phyloP scores from a whole-genome alignment of 35 echinoderm and acorn worm species.

The Eucidaris tribuloides region DNA sequence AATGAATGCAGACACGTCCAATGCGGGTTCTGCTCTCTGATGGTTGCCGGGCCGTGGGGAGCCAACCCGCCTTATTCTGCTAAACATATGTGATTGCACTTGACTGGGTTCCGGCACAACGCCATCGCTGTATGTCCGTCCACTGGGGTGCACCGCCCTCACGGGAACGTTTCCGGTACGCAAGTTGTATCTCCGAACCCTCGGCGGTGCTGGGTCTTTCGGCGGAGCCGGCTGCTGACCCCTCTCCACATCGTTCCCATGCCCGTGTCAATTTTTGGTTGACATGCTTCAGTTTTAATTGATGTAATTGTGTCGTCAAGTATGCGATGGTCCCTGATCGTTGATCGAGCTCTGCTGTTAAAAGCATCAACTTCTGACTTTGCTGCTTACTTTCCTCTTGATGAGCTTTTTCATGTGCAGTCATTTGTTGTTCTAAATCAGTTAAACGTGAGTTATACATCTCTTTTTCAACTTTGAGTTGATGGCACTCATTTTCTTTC shows the following conservation, averaged over 20 bases:
- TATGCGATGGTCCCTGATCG: conserved; percentile 73
- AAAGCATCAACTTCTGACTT: neutral
- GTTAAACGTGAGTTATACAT: neutral
- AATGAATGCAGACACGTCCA: conserved; percentile 45
- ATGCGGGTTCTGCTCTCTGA: neutral
- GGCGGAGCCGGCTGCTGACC: conserved; percentile 38
- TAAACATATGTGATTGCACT: conserved; percentile 30
- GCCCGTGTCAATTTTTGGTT: neutral
- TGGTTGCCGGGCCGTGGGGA: neutral
- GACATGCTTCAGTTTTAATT: conserved; percentile 49
- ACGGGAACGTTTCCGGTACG: conserved; percentile 4
- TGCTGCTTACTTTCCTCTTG: neutral
- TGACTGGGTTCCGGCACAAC: neutral
- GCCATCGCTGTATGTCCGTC: neutral
- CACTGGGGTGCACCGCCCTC: neutral
- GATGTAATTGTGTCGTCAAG: conserved; percentile 73
- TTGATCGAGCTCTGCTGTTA: conserved; percentile 66
- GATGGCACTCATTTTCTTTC: conserved; percentile 6
- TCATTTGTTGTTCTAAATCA: neutral
- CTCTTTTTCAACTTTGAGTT: neutral
- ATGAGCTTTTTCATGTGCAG: neutral
- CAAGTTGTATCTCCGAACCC: conserved; percentile 22
- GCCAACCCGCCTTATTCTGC: neutral
- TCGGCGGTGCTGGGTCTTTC: conserved; percentile 32
- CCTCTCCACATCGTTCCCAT: neutral